Conservation (phyloP, 2,113 vertebrate species). For the Embiotoca jacksoni region DNA sequence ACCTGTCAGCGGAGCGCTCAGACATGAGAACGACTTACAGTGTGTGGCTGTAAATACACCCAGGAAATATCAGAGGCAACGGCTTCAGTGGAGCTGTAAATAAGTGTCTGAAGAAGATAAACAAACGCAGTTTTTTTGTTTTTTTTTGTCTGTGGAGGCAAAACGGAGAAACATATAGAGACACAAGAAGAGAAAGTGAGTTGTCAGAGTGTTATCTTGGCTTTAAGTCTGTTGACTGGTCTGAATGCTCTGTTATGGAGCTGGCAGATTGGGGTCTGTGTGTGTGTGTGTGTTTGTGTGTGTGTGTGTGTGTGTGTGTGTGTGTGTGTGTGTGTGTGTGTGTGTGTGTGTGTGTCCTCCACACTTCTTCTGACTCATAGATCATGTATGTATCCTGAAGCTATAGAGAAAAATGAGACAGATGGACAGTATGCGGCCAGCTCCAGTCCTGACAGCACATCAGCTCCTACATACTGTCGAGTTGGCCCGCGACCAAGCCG, state of each 20-base stretch:
- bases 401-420: conserved; percentile 22
- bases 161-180: neutral
- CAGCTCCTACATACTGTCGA: conserved; percentile 42
- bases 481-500: conserved; percentile 23
- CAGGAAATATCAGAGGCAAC: conserved; percentile 9
- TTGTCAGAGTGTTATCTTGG: conserved; percentile 38
- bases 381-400: conserved; percentile 30
- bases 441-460: conserved; percentile 35
- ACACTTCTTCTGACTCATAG: conserved; percentile 29
- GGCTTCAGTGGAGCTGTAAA: conserved; percentile 38
- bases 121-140: neutral
- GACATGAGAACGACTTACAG: conserved; percentile 3
- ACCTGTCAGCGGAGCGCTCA: too few relatives aligned
- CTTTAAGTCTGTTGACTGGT: conserved; percentile 33
- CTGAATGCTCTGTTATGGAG: conserved; percentile 14
- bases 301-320: conserved; percentile 13
- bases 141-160: neutral
- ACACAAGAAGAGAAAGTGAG: neutral
- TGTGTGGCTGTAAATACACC: conserved; percentile 22
- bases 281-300: conserved; percentile 9
- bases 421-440: conserved; percentile 40
- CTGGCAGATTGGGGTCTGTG: conserved; percentile 34
- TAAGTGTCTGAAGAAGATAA: conserved; percentile 9
- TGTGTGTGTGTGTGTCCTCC: conserved; percentile 4
- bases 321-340: conserved; percentile 8